Evolutionary conservation across 53 echinoderm and acorn worm genomes (phyloP).

Genomic region (Echinarachnius parma): DNA sequence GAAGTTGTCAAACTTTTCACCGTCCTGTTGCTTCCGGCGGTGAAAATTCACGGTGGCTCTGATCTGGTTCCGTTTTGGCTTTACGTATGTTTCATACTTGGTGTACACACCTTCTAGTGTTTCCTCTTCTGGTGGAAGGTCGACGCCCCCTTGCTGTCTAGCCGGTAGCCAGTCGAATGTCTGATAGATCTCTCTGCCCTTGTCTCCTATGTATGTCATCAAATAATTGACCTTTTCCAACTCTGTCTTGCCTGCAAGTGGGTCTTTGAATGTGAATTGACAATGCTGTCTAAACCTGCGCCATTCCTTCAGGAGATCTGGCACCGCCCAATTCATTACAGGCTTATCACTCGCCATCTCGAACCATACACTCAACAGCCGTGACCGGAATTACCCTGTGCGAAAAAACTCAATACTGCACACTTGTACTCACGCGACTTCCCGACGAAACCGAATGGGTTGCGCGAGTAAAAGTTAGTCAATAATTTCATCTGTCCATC

Average conservation of each 20-base stretch:
- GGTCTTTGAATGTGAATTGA: conserved; percentile 52
- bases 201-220: conserved; percentile 71
- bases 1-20: conserved; percentile 65
- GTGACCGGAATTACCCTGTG: too few species aligned
- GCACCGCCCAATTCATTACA: conserved; percentile 34
- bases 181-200: conserved; percentile 58
- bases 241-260: conserved; percentile 58
- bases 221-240: conserved; percentile 60
- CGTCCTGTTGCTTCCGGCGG: conserved; percentile 39
- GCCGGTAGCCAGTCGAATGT: conserved; percentile 49
- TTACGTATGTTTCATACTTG: conserved; percentile 57
- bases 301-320: conserved; percentile 49
- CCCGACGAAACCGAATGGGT: too few species aligned
- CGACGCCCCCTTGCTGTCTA: too few species aligned
- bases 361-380: background rate
- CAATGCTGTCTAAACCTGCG: conserved; percentile 50
- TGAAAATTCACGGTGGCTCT: conserved; percentile 65
- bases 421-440: too few species aligned
- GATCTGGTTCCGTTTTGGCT: conserved; percentile 58
- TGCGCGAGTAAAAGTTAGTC: too few species aligned
- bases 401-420: too few species aligned
- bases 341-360: conserved; percentile 36
- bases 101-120: conserved; percentile 53
- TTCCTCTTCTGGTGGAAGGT: conserved; percentile 55
- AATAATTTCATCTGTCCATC: too few species aligned